Evolutionary conservation across 2,113 vertebrate genomes (phyloP).

Genomic region (Rhegmatorhina hoffmannsi): DNA sequence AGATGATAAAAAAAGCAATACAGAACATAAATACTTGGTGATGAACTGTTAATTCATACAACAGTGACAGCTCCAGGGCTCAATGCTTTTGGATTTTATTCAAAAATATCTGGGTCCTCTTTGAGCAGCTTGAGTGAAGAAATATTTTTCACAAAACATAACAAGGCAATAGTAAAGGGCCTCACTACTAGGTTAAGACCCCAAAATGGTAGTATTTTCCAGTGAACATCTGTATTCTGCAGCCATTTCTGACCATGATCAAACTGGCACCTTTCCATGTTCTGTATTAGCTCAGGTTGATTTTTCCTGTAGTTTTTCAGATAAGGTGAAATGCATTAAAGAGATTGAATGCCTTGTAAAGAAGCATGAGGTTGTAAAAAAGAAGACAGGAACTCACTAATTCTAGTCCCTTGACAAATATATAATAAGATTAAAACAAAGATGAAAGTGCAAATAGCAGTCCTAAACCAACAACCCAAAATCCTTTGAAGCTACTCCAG

Average conservation of each 20-base stretch:
- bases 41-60: background rate
- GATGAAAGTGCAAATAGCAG: slow-evolving; percentile 14
- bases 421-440: slow-evolving; percentile 27
- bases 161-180: background rate
- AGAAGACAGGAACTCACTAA: background rate
- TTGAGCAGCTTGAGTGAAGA: background rate
- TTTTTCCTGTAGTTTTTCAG: background rate
- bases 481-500: slow-evolving; percentile 26
- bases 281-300: background rate
- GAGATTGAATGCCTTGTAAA: background rate
- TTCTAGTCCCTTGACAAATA: slow-evolving; percentile 23
- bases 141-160: background rate
- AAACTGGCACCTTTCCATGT: background rate
- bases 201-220: background rate
- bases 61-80: background rate
- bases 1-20: background rate
- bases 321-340: slow-evolving; percentile 9
- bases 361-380: background rate
- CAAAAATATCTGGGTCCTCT: background rate
- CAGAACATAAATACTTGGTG: background rate
- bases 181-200: background rate
- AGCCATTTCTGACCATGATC: background rate
- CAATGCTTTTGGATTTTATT: background rate
- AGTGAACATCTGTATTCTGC: background rate
- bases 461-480: background rate